These are phyloP conservation scores for Nycticorax nycticorax DNA, from an alignment of 2,113 vertebrate species.

Conservation along the genomic window DNA sequence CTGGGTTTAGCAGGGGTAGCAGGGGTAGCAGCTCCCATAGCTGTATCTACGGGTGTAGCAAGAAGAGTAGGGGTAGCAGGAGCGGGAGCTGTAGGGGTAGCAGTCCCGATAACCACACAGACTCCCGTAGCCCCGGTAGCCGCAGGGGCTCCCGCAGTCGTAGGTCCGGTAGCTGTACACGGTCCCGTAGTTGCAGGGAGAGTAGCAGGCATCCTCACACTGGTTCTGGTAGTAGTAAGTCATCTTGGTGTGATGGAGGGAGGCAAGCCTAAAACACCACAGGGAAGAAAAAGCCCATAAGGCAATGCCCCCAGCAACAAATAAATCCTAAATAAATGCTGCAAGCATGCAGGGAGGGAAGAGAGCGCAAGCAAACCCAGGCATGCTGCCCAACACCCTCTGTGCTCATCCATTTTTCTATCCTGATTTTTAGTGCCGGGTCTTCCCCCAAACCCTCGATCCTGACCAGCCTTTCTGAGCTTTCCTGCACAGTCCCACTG, in stretches of 20 bases:
- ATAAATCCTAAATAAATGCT: accelerated
- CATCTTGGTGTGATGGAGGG: neutral
- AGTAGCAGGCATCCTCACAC: neutral
- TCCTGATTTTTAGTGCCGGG: accelerated
- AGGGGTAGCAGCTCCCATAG: neutral
- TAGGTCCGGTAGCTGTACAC: neutral
- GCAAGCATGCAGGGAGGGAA: neutral
- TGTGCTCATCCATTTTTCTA: neutral
- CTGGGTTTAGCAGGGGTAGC: neutral
- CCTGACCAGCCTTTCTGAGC: neutral
- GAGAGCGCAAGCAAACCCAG: neutral
- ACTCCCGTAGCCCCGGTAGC: neutral
- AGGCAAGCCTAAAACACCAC: neutral
- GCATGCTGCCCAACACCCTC: accelerated
- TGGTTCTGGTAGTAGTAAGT: constrained; percentile 22
- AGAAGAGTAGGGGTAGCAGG: neutral
- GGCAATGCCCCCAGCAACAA: neutral
- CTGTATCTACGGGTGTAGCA: neutral
- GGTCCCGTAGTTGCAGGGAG: neutral
- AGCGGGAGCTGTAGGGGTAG: neutral
- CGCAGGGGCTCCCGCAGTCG: neutral
- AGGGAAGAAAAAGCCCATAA: neutral
- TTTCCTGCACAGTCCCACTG: neutral
- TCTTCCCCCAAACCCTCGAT: neutral
- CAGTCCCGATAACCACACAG: neutral